phyloP scores from a whole-genome alignment of 2,888 invertebrate species.

The Limnephilus marmoratus region DNA sequence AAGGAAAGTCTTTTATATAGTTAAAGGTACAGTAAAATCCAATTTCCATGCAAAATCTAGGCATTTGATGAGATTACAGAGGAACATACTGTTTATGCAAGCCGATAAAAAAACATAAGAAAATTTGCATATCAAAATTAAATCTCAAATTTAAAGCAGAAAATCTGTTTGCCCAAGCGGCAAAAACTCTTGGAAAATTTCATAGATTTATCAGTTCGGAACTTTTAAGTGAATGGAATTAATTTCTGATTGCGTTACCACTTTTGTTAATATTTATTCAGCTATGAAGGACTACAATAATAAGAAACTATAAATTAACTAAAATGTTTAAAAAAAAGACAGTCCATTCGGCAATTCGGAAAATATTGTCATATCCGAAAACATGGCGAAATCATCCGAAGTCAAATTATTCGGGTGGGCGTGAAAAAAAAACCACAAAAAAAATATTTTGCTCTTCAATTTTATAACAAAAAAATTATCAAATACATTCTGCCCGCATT shows the following conservation, averaged over 20 bases:
- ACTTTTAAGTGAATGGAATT: not conserved
- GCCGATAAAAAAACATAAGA: not conserved
- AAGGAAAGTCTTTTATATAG: not conserved
- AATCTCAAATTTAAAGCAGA: not conserved
- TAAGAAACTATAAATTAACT: too few species aligned
- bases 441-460: too few species aligned
- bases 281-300: too few species aligned
- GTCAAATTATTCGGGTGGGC: too few species aligned
- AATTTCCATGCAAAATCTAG: not conserved
- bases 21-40: not conserved
- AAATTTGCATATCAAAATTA: not conserved
- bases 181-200: not conserved
- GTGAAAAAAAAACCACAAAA: too few species aligned
- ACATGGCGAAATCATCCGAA: too few species aligned
- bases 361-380: not conserved
- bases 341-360: not conserved
- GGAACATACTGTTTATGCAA: not conserved
- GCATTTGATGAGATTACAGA: not conserved
- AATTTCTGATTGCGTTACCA: not conserved
- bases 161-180: not conserved
- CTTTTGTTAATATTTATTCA: not conserved
- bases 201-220: not conserved
- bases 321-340: not conserved
- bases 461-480: too few species aligned
- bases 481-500: too few species aligned